Conservation (phyloP, 2,888 invertebrate species). For the Carterocephalus palaemon region DNA sequence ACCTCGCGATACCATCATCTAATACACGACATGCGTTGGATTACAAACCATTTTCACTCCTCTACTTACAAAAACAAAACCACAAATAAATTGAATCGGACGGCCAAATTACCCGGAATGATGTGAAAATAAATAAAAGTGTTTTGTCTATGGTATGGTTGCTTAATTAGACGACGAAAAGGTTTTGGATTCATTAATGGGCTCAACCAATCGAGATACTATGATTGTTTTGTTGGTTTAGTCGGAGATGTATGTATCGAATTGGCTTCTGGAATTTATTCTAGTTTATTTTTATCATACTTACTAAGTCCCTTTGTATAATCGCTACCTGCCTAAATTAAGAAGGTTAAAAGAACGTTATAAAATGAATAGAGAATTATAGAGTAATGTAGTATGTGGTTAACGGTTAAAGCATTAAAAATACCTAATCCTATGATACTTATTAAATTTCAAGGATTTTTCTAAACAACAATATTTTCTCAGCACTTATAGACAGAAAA, state of each 20-base stretch:
- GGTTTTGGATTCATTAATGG: slow-evolving; percentile 49
- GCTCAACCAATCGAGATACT: slow-evolving; percentile 39
- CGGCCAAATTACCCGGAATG: slow-evolving; percentile 36
- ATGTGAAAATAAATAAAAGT: slow-evolving; percentile 33
- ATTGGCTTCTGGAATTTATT: slow-evolving; percentile 2
- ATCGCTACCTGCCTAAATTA: no score
- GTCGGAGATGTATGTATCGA: slow-evolving; percentile 5
- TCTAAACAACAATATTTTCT: no score
- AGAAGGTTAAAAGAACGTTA: no score
- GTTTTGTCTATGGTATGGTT: slow-evolving; percentile 35
- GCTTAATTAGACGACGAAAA: slow-evolving; percentile 38
- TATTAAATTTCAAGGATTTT: no score
- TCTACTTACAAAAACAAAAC: slow-evolving; percentile 25
- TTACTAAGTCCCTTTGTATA: no score
- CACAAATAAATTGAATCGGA: slow-evolving; percentile 35
- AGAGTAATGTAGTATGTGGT: no score
- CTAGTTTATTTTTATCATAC: no score
- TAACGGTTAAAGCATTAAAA: no score
- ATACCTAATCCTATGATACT: no score
- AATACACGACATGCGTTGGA: slow-evolving; percentile 24
- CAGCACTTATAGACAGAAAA: no score
- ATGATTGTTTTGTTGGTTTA: slow-evolving; percentile 26
- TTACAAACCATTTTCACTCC: slow-evolving; percentile 23
- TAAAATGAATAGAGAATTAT: no score
- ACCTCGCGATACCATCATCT: slow-evolving; percentile 29